Evolutionary conservation across 2,888 invertebrate species (phyloP).

Genomic region (Linnaemya vulpina): DNA sequence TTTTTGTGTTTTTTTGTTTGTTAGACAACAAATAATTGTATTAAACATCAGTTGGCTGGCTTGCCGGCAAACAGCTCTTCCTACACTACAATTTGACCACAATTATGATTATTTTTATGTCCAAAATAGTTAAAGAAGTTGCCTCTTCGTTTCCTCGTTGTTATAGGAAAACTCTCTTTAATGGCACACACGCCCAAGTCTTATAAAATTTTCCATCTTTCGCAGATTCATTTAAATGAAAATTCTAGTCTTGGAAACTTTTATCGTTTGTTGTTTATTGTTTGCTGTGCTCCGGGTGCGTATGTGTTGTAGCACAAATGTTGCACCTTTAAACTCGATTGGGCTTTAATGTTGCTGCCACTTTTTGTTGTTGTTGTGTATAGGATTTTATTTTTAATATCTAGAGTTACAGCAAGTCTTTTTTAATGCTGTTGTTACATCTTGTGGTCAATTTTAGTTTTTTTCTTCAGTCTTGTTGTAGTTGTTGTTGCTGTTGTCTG

Average conservation of each 20-base stretch:
- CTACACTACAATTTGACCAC: constrained; percentile 63
- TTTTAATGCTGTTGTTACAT: constrained; percentile 27
- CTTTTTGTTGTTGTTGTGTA: constrained; percentile 19
- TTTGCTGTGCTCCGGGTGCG: background rate
- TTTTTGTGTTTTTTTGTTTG: no score
- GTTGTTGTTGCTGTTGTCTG: background rate
- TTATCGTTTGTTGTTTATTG: no score
- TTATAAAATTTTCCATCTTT: constrained; percentile 15
- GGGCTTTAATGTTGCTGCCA: constrained; percentile 22
- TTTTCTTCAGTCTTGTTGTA: background rate
- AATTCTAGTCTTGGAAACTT: constrained; percentile 48
- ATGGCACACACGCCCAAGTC: constrained; percentile 40
- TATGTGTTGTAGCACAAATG: constrained; percentile 48
- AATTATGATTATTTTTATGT: constrained; percentile 56
- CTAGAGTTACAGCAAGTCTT: constrained; percentile 34
- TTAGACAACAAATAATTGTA: constrained; percentile 70
- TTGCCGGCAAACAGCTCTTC: constrained; percentile 44
- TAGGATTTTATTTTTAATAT: constrained; percentile 1
- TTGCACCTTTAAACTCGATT: constrained; percentile 58
- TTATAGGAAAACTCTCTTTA: constrained; percentile 17
- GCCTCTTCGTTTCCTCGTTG: background rate
- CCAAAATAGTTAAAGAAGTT: background rate
- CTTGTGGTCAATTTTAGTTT: constrained; percentile 58
- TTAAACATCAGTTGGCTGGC: constrained; percentile 59
- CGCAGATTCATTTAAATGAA: constrained; percentile 30